Evolutionary conservation across 2,888 invertebrate species (phyloP).

Genomic region (Lasioglossum zephyrum): DNA sequence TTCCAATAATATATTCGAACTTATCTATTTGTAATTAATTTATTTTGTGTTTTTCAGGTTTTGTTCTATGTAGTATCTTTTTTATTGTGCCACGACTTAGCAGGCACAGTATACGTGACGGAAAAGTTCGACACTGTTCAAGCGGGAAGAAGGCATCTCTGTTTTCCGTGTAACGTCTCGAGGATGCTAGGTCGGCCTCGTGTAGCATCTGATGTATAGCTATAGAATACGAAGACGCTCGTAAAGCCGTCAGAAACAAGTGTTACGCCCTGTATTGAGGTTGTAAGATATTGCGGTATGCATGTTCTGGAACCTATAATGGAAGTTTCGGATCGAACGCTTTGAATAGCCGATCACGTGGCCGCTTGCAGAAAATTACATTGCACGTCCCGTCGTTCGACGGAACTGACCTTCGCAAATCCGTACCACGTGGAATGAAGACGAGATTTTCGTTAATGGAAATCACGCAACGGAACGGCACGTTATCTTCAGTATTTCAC

Average conservation of each 20-base stretch:
- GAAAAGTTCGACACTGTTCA: slow-evolving; percentile 23
- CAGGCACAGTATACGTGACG: slow-evolving; percentile 16
- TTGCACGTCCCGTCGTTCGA: slow-evolving; percentile 25
- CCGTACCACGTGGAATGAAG: slow-evolving; percentile 5
- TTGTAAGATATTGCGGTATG: slow-evolving; percentile 66
- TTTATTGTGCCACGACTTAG: neutral
- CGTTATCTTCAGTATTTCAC: neutral
- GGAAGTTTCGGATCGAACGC: slow-evolving; percentile 60
- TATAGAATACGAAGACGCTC: slow-evolving; percentile 66
- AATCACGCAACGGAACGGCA: neutral
- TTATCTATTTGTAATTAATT: neutral
- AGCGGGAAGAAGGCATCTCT: slow-evolving; percentile 37
- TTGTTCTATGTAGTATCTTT: too few relatives aligned
- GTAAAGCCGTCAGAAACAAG: slow-evolving; percentile 71
- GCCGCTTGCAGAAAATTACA: slow-evolving; percentile 45
- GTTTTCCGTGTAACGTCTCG: slow-evolving; percentile 55
- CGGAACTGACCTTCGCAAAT: slow-evolving; percentile 23
- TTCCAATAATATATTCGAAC: neutral
- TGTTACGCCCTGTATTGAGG: slow-evolving; percentile 68
- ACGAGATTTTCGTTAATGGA: slow-evolving; percentile 7
- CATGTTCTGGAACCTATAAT: slow-evolving; percentile 69
- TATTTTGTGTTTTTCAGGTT: neutral
- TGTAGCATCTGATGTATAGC: slow-evolving; percentile 56
- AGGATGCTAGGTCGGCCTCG: slow-evolving; percentile 42
- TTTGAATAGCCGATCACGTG: slow-evolving; percentile 67